Conservation (phyloP, 2,797 vertebrate species). For the Delichon dasypus region DNA sequence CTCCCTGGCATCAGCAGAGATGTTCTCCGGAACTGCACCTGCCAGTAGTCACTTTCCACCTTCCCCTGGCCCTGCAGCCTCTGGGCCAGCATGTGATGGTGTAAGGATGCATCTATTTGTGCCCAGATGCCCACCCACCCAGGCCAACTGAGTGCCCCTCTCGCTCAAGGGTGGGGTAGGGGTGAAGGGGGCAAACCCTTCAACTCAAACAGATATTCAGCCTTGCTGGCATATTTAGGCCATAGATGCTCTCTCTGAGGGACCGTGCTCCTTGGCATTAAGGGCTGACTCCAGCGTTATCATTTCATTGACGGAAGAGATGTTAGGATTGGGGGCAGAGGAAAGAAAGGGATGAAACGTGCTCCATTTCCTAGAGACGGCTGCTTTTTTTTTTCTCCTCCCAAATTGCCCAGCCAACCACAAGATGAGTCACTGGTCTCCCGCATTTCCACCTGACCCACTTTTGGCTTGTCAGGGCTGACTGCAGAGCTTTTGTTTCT, state of each 20-base stretch:
- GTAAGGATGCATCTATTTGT: not conserved
- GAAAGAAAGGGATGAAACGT: not conserved
- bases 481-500: conserved; percentile 50
- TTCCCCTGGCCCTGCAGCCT: not conserved
- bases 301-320: not conserved
- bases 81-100: not conserved
- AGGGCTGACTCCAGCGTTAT: not conserved
- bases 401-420: conserved; percentile 51
- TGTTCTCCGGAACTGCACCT: accelerated
- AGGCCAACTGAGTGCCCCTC: not conserved
- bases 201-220: not conserved
- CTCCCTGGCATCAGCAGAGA: not conserved
- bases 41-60: not conserved
- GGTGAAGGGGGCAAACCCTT: not conserved
- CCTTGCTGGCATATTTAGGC: not conserved
- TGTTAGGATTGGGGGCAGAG: not conserved
- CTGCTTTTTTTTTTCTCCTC: not conserved
- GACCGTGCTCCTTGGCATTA: not conserved
- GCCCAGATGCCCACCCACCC: not conserved
- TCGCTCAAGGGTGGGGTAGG: accelerated
- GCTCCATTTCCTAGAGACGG: conserved; percentile 6
- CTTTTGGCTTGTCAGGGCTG: conserved; percentile 24
- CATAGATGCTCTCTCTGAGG: not conserved
- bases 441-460: conserved; percentile 61
- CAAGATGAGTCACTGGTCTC: conserved; percentile 60